Evolutionary conservation across 2,888 invertebrate species (phyloP).

Genomic region (Amphipyra berbera): DNA sequence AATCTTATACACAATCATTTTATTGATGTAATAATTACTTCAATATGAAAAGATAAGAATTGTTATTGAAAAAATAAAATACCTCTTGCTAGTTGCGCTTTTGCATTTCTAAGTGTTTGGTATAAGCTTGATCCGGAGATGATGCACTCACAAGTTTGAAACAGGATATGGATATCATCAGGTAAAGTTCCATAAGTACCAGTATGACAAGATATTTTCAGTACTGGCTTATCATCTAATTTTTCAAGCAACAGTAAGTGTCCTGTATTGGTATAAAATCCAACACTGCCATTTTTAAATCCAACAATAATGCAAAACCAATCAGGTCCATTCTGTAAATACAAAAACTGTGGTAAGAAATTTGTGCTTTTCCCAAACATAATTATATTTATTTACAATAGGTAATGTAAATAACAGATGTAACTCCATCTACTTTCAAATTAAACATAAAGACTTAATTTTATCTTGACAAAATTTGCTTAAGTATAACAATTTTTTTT

Average conservation of each 20-base stretch:
- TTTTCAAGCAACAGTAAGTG: conserved; percentile 95
- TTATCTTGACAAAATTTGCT: no score
- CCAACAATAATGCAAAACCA: conserved; percentile 98
- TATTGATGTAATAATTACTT: no score
- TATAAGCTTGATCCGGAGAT: conserved; percentile 94
- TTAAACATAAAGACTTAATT: no score
- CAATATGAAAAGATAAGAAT: not conserved
- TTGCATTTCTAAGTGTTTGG: conserved; percentile 93
- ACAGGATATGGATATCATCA: conserved; percentile 94
- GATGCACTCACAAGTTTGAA: conserved; percentile 92
- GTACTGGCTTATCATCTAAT: conserved; percentile 95
- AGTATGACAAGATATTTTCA: conserved; percentile 94
- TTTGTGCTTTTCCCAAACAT: not conserved
- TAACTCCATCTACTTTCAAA: no score
- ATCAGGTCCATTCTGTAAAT: conserved; percentile 92
- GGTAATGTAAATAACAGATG: no score
- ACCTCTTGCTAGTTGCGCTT: conserved; percentile 95
- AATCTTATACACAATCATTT: no score
- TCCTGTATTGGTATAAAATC: conserved; percentile 97
- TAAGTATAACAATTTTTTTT: no score
- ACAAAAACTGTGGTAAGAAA: not conserved
- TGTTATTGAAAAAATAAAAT: conserved; percentile 39
- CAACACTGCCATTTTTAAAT: conserved; percentile 94
- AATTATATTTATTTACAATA: no score
- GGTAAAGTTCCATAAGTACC: conserved; percentile 87